Base-by-base conservation (phyloP, 2,888 invertebrate species). In the Mellilla xanthometata region DNA sequence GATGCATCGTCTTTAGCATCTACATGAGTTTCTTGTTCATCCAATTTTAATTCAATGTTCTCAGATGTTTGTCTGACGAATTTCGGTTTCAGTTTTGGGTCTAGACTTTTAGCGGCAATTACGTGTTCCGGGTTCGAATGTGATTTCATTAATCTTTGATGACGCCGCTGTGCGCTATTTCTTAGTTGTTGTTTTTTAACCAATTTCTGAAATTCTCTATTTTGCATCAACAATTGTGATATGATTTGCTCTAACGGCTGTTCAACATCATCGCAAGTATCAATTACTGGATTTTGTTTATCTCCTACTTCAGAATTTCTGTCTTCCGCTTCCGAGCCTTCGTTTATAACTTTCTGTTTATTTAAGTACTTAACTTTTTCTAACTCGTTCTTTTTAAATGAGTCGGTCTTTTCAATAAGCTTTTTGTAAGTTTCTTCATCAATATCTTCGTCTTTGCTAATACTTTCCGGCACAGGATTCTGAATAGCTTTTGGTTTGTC, bases 221-320 rank as follows among this genome's bases (percentile, higher is more conserved):
- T 96, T 70, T 96, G 94, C 92, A 96, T 93, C 3, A 97, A 81
- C 8, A 96, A 85, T 68, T 96, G 96, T 0, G 95, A 93, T 35
- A 97, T 95, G 33, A 97, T 94, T 78, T 95, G 91, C 77, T 95
- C 94, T 60, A 93, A 86, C 34, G 92, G 94, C 69, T 91, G 93
- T 66, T 91, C 91, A 11, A 63, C 65, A 46, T 82, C 82, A 60
- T 87, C 80, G 26, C 73, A 74, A 34, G n/a, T n/a, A n/a, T 66
- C 81, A 35, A 58, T 56, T 7, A 72, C 62, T 48, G 75, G 63
- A 54, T 72, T 56, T 52, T 58, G 49, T 49, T 55, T 65, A 36
- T 39, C 50, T 41, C 76, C 68, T 8, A 52, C 51, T 24, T 77
- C 79, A 45, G 54, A 54, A 11, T 58, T 24, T 62, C 79, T 82